Conservation (phyloP, 1,140 invertebrate species). For the Drosophila leontia region DNA sequence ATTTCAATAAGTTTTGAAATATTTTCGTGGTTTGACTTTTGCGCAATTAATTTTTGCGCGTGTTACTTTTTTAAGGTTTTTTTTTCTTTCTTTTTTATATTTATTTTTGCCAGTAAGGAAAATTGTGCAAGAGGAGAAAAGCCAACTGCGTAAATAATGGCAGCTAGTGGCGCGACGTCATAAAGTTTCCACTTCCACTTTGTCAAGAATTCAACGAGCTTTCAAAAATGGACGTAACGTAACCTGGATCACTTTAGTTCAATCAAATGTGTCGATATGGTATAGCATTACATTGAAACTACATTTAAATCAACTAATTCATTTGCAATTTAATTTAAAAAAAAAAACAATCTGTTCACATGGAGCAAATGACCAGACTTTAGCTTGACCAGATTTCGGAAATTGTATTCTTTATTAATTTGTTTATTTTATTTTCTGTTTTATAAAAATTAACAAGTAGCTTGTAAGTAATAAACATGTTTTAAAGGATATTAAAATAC, state of each 20-base stretch:
- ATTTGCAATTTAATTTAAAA: background rate
- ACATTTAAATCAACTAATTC: background rate
- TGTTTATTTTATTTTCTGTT: background rate
- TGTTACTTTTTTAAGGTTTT: slow-evolving; percentile 26
- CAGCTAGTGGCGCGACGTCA: slow-evolving; percentile 52
- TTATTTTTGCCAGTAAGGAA: background rate
- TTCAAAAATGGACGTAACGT: slow-evolving; percentile 26
- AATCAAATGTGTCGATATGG: slow-evolving; percentile 1
- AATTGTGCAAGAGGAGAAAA: slow-evolving; percentile 19
- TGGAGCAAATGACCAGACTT: too few relatives aligned
- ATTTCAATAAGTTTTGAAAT: slow-evolving; percentile 46
- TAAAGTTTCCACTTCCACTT: slow-evolving; percentile 24
- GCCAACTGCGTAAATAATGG: slow-evolving; percentile 73
- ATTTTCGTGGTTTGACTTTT: slow-evolving; percentile 43
- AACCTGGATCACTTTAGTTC: slow-evolving; percentile 8
- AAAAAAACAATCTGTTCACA: too few relatives aligned
- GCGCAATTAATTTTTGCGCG: slow-evolving; percentile 57
- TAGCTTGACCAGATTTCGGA: too few relatives aligned
- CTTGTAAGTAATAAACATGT: too few relatives aligned
- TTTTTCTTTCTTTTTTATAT: background rate
- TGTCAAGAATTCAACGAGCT: slow-evolving; percentile 42
- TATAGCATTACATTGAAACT: background rate
- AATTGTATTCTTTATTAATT: background rate
- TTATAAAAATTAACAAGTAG: background rate
- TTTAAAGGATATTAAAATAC: background rate